Evolutionary conservation across 2,797 vertebrate species (phyloP).

Genomic region (Molothrus ater): DNA sequence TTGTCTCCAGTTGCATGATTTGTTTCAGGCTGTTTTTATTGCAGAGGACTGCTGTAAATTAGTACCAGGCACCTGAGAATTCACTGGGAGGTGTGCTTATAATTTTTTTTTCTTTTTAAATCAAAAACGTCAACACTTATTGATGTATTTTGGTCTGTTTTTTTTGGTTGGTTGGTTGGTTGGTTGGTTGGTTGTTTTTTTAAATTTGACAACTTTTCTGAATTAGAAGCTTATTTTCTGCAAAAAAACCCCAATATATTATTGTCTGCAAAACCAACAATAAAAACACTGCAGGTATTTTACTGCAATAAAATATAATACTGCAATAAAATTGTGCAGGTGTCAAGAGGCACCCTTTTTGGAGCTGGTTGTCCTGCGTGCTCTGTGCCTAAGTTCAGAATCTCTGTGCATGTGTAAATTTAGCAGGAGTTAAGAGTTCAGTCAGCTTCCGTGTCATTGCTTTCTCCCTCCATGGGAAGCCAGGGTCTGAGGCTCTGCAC

Average conservation of each 20-base stretch:
- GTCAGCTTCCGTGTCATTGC: not conserved
- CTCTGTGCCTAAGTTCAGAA: not conserved
- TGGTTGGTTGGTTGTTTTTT: not conserved
- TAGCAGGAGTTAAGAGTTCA: not conserved
- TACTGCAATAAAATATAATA: not conserved
- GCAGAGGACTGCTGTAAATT: not conserved
- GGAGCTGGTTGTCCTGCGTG: not conserved
- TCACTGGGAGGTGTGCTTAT: not conserved
- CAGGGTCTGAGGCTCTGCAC: conserved; percentile 15
- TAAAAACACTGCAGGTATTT: not conserved
- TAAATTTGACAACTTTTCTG: not conserved
- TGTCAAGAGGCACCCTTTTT: not conserved
- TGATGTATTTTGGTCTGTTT: not conserved
- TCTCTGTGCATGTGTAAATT: not conserved
- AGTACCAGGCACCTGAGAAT: not conserved
- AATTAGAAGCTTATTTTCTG: not conserved
- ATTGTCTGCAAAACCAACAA: not conserved
- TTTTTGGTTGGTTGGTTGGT: not conserved
- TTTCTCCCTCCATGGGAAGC: conserved; percentile 38
- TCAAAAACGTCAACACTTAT: not conserved
- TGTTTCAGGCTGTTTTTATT: not conserved
- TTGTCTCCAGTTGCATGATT: not conserved
- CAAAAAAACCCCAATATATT: too few species aligned
- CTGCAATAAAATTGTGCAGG: not conserved
- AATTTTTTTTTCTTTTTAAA: not conserved